Evolutionary conservation across 2,888 invertebrate species (phyloP).

Genomic region (Busseola fusca): DNA sequence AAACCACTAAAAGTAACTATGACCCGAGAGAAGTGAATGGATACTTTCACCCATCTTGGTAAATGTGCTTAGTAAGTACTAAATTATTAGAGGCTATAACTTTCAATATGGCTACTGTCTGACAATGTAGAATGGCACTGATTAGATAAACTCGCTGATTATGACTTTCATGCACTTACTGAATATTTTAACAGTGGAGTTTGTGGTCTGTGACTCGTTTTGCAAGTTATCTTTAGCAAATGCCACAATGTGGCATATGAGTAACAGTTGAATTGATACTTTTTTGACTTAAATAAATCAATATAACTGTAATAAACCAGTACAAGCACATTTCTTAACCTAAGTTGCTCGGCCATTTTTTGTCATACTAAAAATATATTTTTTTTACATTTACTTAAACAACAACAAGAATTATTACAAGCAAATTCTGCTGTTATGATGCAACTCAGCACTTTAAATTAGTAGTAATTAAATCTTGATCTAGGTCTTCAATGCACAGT

Average conservation of each 20-base stretch:
- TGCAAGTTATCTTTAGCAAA: slow-evolving; percentile 17
- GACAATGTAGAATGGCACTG: slow-evolving; percentile 35
- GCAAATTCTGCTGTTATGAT: not conserved
- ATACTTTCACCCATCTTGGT: slow-evolving; percentile 79
- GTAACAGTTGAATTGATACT: not conserved
- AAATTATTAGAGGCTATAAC: slow-evolving; percentile 51
- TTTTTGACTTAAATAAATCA: slow-evolving; percentile 1
- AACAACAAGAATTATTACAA: not conserved
- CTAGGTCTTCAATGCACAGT: slow-evolving; percentile 2
- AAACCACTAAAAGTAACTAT: slow-evolving; percentile 54
- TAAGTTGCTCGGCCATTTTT: not conserved
- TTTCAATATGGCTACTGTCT: slow-evolving; percentile 40
- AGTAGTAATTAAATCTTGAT: not conserved
- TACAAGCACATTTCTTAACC: not conserved
- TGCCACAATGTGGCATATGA: slow-evolving; percentile 9
- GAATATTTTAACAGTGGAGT: slow-evolving; percentile 24
- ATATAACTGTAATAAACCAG: not conserved
- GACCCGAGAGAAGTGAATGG: slow-evolving; percentile 77
- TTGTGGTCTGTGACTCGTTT: slow-evolving; percentile 36
- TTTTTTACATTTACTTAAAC: too few species aligned
- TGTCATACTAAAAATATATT: not conserved
- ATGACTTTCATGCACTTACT: slow-evolving; percentile 23
- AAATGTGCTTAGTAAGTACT: slow-evolving; percentile 68
- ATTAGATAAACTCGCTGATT: slow-evolving; percentile 54
- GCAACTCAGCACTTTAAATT: not conserved